Evolutionary conservation across 2,113 vertebrate species (phyloP).

Genomic region (Scomber scombrus): DNA sequence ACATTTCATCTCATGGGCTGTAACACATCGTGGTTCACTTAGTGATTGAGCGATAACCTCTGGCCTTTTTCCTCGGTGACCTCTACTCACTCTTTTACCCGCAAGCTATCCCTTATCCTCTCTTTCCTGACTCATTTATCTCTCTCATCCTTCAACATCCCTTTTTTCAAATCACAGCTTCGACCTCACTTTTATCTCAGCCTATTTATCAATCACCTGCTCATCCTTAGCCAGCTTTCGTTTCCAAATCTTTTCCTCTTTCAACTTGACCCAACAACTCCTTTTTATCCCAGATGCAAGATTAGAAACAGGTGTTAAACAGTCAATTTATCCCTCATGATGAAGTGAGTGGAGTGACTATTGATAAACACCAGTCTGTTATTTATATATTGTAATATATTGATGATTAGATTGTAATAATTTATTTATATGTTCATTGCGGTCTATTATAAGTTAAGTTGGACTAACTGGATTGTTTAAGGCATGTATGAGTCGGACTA

Average conservation of each 20-base stretch:
- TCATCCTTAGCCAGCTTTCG: conserved; percentile 9
- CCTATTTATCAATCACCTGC: conserved; percentile 41
- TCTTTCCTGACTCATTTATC: conserved; percentile 34
- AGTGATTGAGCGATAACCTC: conserved; percentile 52
- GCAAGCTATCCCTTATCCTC: conserved; percentile 9
- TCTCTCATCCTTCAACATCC: conserved; percentile 40
- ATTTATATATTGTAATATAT: not conserved
- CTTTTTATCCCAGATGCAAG: conserved; percentile 3
- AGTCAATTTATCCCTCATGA: not conserved
- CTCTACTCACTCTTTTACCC: conserved; percentile 30
- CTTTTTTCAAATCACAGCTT: conserved; percentile 18
- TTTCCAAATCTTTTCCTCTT: conserved; percentile 6
- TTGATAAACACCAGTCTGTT: not conserved
- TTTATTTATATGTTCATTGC: too few species aligned
- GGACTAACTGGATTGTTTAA: too few species aligned
- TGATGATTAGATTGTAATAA: too few species aligned
- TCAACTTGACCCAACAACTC: not conserved
- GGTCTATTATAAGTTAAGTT: too few species aligned
- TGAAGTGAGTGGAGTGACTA: not conserved
- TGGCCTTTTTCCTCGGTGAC: conserved; percentile 46
- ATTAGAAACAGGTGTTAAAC: conserved; percentile 38
- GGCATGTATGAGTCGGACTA: too few species aligned
- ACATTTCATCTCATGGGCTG: conserved; percentile 38
- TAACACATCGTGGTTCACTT: conserved; percentile 50
- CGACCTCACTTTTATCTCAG: conserved; percentile 35